Percentiles rank a stretch among this genome's conserved stretches.
phyloP scores from a whole-genome alignment of 2,888 invertebrate species.

The Ferdinandea cuprea region DNA sequence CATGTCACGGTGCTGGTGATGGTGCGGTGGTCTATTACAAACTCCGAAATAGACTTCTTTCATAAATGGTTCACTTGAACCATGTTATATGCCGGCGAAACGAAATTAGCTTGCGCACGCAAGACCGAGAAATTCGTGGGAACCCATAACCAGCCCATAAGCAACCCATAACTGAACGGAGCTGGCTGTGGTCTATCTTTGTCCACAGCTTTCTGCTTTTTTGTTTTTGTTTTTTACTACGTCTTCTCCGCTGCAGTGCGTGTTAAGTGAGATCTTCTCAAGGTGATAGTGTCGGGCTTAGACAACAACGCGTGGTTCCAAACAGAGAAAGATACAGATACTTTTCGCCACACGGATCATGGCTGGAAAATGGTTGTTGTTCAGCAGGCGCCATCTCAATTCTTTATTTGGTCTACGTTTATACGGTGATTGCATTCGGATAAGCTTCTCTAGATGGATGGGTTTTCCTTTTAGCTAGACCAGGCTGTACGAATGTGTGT shows the following conservation, averaged over 20 bases:
- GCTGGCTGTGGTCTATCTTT: constrained; percentile 45
- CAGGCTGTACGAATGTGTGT: neutral
- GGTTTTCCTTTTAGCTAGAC: constrained; percentile 57
- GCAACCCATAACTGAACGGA: constrained; percentile 4
- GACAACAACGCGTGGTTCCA: constrained; percentile 34
- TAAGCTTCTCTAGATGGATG: constrained; percentile 68
- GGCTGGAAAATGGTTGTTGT: constrained; percentile 57
- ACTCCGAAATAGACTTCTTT: constrained; percentile 61
- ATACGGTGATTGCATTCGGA: constrained; percentile 50
- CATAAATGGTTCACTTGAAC: constrained; percentile 66
- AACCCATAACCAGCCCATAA: constrained; percentile 46
- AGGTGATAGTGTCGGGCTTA: constrained; percentile 56
- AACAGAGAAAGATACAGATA: constrained; percentile 29
- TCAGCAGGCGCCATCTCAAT: constrained; percentile 66
- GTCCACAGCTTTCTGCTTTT: constrained; percentile 36
- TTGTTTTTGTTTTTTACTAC: constrained; percentile 3
- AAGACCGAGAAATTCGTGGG: constrained; percentile 68
- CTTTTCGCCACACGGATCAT: constrained; percentile 50
- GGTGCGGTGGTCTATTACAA: constrained; percentile 61
- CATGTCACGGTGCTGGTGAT: constrained; percentile 23
- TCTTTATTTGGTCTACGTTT: constrained; percentile 64
- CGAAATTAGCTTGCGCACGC: constrained; percentile 66
- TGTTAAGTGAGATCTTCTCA: constrained; percentile 68
- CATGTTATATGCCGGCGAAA: constrained; percentile 48
- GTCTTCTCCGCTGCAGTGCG: constrained; percentile 27